Percentiles rank a stretch among this genome's conserved stretches.
Conservation (phyloP, 1,140 invertebrate species). For the Bombus fervidus region DNA sequence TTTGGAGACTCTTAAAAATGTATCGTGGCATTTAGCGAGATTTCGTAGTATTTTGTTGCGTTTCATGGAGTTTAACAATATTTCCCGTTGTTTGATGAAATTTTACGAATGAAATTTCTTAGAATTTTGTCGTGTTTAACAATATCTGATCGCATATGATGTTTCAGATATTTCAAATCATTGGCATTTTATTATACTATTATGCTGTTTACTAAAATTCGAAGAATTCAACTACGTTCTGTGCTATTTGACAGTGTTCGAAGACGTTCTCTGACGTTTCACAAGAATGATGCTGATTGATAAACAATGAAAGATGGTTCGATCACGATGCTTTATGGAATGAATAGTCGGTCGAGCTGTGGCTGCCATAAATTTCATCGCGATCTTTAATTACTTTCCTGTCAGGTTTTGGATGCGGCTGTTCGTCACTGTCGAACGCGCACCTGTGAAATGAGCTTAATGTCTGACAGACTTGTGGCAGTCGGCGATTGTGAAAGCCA, state of each 20-base stretch:
- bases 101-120: background rate
- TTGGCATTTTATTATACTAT: too few relatives aligned
- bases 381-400: conserved; percentile 48
- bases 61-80: too few relatives aligned
- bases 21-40: too few relatives aligned
- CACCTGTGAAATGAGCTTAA: conserved; percentile 23
- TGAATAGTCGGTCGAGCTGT: background rate
- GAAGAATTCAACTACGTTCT: background rate
- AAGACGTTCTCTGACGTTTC: background rate
- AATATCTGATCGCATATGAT: too few relatives aligned
- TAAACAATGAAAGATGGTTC: background rate
- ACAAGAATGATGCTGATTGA: background rate
- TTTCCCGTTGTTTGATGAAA: background rate
- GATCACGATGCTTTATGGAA: conserved; percentile 21
- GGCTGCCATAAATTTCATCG: conserved; percentile 32
- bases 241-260: background rate
- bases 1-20: too few relatives aligned
- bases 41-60: too few relatives aligned
- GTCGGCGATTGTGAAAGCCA: too few relatives aligned
- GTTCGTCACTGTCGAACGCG: conserved; percentile 38
- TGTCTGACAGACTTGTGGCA: background rate
- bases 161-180: too few relatives aligned
- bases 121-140: background rate
- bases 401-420: conserved; percentile 10
- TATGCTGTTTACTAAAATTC: too few relatives aligned